These are phyloP conservation scores for Ammodytes marinus DNA, from an alignment of 2,113 vertebrate genomes.

Conservation along the genomic window DNA sequence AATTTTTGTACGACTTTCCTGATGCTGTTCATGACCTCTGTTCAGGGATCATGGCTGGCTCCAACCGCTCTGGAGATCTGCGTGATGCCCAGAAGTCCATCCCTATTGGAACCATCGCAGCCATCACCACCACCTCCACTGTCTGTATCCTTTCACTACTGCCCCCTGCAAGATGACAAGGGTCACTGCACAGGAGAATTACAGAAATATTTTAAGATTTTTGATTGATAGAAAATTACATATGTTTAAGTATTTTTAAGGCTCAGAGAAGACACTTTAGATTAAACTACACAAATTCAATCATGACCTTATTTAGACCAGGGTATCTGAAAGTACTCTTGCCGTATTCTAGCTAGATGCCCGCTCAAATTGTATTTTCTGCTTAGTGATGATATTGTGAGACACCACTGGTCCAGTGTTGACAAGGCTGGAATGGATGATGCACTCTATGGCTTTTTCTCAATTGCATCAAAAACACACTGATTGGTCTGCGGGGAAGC, in stretches of 20 bases:
- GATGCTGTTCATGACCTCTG: slow-evolving; percentile 10
- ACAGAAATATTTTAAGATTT: background rate
- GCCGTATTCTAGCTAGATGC: background rate
- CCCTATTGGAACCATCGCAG: slow-evolving; percentile 95
- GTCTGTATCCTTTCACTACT: slow-evolving; percentile 93
- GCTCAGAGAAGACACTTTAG: background rate
- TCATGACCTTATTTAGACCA: background rate
- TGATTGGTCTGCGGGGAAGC: slow-evolving; percentile 25
- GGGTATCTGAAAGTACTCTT: background rate
- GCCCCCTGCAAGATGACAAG: slow-evolving; percentile 24
- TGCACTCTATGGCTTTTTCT: slow-evolving; percentile 12
- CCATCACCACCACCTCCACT: slow-evolving; percentile 95
- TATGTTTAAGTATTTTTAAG: background rate
- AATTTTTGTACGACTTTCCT: background rate
- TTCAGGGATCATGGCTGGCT: slow-evolving; percentile 98
- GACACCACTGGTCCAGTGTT: slow-evolving; percentile 1
- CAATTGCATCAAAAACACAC: slow-evolving; percentile 19
- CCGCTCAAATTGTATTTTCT: slow-evolving; percentile 11
- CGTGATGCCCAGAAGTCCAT: slow-evolving; percentile 99
- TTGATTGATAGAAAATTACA: no score
- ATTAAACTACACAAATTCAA: background rate
- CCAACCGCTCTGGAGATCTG: slow-evolving; percentile 97
- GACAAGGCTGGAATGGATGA: slow-evolving; percentile 5
- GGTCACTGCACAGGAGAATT: background rate
- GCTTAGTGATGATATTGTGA: slow-evolving; percentile 3